These are phyloP conservation scores for Tenrec ecaudatus DNA, from an alignment of 2,113 vertebrate species.

Conservation along the genomic window DNA sequence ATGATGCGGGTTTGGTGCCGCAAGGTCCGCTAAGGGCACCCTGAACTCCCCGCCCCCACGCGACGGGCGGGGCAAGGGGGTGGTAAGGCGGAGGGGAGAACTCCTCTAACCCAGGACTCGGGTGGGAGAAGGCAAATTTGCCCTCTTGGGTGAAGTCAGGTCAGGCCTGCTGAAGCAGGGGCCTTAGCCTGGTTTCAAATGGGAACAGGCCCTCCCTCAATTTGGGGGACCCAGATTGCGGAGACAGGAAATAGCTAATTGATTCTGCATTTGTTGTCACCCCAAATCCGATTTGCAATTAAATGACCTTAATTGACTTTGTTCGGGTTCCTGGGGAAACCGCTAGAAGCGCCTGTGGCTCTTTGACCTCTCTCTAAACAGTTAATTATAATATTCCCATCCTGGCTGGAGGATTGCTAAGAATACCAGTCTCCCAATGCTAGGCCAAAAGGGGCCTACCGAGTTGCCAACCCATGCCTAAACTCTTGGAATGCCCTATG, in stretches of 20 bases:
- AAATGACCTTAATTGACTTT: constrained; percentile 81
- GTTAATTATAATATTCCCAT: constrained; percentile 61
- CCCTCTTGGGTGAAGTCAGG: constrained; percentile 37
- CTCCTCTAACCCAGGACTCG: neutral
- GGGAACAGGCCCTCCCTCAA: constrained; percentile 31
- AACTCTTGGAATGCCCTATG: constrained; percentile 58
- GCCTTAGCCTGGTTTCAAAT: constrained; percentile 2
- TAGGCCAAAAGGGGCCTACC: constrained; percentile 67
- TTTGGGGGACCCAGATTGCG: neutral
- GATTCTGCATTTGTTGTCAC: constrained; percentile 56
- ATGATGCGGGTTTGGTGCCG: constrained; percentile 81
- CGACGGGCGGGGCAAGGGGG: constrained; percentile 59
- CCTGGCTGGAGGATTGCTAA: constrained; percentile 25
- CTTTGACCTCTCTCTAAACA: constrained; percentile 66
- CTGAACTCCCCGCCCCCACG: constrained; percentile 72
- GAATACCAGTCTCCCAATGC: constrained; percentile 27
- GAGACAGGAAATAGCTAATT: constrained; percentile 52
- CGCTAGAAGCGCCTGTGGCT: constrained; percentile 47
- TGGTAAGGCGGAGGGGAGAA: neutral
- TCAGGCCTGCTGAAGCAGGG: constrained; percentile 5
- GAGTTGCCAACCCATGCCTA: constrained; percentile 46
- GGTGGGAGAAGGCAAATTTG: neutral
- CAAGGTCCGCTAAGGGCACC: constrained; percentile 77
- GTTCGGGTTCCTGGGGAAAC: constrained; percentile 55
- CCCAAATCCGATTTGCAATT: constrained; percentile 66